Conservation (phyloP, 1,140 invertebrate genomes). For the Dendroctonus ponderosae region DNA sequence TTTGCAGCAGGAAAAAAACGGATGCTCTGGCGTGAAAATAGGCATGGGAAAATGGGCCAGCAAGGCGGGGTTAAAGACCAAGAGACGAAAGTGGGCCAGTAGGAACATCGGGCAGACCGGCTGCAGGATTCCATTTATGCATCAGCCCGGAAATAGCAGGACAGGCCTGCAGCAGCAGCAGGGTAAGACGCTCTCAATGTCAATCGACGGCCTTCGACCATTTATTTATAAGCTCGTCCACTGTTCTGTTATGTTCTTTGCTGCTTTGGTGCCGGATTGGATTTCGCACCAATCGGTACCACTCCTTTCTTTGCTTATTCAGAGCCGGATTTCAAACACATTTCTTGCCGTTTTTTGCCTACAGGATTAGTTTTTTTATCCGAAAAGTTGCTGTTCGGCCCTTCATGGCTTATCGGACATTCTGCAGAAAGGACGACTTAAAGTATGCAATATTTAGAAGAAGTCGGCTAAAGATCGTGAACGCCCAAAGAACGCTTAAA, state of each 20-base stretch:
- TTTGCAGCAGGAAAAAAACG: not conserved
- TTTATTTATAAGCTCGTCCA: slow-evolving; percentile 7
- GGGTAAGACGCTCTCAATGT: slow-evolving; percentile 15
- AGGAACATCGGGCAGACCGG: slow-evolving; percentile 1
- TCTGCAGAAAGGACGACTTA: not conserved
- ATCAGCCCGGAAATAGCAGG: slow-evolving; percentile 15
- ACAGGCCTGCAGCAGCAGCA: slow-evolving; percentile 1
- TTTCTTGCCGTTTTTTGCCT: not conserved
- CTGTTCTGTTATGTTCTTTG: not conserved
- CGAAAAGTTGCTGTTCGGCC: not conserved
- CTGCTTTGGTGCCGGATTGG: slow-evolving; percentile 4
- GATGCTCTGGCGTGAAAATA: not conserved
- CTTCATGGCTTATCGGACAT: not conserved
- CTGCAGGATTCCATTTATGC: not conserved
- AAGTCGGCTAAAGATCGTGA: too few species aligned
- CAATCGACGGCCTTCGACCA: slow-evolving; percentile 11
- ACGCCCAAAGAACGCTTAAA: too few species aligned
- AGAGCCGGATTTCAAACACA: not conserved
- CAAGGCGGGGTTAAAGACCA: slow-evolving; percentile 19
- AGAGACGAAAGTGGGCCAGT: slow-evolving; percentile 14
- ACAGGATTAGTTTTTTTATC: not conserved
- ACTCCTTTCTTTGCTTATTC: slow-evolving; percentile 1
- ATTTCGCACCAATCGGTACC: slow-evolving; percentile 11
- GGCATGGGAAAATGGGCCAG: slow-evolving; percentile 9
- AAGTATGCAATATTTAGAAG: not conserved